Evolutionary conservation across 2,888 invertebrate genomes (phyloP).

Genomic region (Bruchidius siliquastri): DNA sequence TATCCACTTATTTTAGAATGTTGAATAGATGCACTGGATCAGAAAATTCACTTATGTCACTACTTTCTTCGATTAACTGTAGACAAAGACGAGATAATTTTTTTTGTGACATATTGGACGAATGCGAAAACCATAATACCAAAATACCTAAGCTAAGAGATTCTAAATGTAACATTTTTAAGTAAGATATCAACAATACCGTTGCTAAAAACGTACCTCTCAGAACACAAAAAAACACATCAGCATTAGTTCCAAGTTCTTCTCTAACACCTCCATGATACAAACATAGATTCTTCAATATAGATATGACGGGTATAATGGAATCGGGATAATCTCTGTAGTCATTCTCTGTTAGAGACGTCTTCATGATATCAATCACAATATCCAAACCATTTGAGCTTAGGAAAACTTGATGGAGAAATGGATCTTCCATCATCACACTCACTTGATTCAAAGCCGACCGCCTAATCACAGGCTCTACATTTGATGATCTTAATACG

Average conservation of each 20-base stretch:
- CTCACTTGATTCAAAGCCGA: conserved; percentile 65
- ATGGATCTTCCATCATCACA: conserved; percentile 60
- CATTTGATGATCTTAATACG: conserved; percentile 37
- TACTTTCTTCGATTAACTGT: too few relatives aligned
- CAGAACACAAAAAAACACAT: conserved; percentile 47
- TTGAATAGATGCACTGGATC: too few relatives aligned
- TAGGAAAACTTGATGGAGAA: conserved; percentile 58
- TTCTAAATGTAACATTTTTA: too few relatives aligned
- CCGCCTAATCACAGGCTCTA: conserved; percentile 63
- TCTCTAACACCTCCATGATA: conserved; percentile 55
- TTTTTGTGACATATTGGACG: too few relatives aligned
- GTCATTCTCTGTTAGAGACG: conserved; percentile 47
- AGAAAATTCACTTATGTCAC: too few relatives aligned
- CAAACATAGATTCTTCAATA: conserved; percentile 50
- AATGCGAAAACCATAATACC: too few relatives aligned
- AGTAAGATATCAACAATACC: background rate
- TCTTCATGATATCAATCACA: conserved; percentile 48
- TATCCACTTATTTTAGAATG: too few relatives aligned
- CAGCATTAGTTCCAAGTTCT: conserved; percentile 51
- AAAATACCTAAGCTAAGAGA: too few relatives aligned
- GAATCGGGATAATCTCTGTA: conserved; percentile 52
- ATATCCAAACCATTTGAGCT: conserved; percentile 54
- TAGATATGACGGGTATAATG: conserved; percentile 48
- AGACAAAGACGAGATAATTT: too few relatives aligned
- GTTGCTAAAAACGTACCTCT: conserved; percentile 41